Evolutionary conservation across 2,797 vertebrate species (phyloP).

Genomic region (Dermochelys coriacea): DNA sequence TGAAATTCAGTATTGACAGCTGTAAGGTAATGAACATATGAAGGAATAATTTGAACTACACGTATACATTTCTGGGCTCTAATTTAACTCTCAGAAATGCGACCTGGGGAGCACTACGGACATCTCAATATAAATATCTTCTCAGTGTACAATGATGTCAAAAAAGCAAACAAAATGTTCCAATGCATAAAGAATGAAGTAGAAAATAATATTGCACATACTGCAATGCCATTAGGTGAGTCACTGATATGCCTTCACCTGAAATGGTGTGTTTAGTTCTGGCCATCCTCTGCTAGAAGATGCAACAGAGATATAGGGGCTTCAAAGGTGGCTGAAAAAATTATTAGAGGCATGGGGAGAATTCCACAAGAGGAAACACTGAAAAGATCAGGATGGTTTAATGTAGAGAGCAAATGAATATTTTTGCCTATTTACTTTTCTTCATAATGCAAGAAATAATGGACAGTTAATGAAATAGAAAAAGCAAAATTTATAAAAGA

Average conservation of each 20-base stretch:
- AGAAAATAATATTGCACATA: not conserved
- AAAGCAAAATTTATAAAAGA: not conserved
- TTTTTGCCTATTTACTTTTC: not conserved
- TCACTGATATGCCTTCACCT: not conserved
- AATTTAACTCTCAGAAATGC: not conserved
- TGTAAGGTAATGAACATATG: not conserved
- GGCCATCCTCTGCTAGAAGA: not conserved
- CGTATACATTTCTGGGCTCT: not conserved
- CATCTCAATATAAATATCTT: not conserved
- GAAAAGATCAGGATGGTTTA: not conserved
- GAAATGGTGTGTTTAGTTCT: not conserved
- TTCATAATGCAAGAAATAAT: not conserved
- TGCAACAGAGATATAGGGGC: not conserved
- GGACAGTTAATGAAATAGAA: not conserved
- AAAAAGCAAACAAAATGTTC: not conserved
- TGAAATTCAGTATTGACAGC: not conserved
- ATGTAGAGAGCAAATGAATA: not conserved
- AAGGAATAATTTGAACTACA: not conserved
- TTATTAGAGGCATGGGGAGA: not conserved
- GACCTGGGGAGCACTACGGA: not conserved
- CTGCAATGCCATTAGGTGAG: not conserved
- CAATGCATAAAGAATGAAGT: not conserved
- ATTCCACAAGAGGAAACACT: not conserved
- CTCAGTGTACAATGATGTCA: fast-evolving
- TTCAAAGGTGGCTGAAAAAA: not conserved